Conservation (phyloP, 2,888 invertebrate genomes). For the Silvanus unidentatus region DNA sequence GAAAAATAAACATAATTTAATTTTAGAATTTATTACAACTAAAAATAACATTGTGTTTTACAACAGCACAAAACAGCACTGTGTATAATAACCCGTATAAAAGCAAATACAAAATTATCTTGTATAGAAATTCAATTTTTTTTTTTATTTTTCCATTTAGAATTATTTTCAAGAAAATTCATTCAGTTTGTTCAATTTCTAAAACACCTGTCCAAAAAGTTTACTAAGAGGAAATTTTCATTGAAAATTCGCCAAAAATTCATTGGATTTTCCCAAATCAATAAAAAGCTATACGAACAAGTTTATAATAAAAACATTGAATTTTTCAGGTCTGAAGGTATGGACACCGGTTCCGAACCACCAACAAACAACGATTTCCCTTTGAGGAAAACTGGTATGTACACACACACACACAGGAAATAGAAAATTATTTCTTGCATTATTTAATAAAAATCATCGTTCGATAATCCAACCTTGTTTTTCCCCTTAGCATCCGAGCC, state of each 20-base stretch:
- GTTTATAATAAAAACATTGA: not conserved
- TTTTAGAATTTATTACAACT: constrained; percentile 4
- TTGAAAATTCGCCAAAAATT: constrained; percentile 3
- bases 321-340: constrained; percentile 44
- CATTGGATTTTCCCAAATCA: too few relatives aligned
- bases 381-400: constrained; percentile 86
- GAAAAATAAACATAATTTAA: constrained; percentile 6
- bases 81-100: too few relatives aligned
- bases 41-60: constrained; percentile 2
- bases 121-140: not conserved
- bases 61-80: not conserved
- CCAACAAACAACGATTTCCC: constrained; percentile 69
- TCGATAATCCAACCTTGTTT: not conserved
- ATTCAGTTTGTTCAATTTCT: too few relatives aligned
- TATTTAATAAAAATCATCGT: not conserved
- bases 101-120: not conserved
- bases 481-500: constrained; percentile 88
- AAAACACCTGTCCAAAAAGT: too few relatives aligned
- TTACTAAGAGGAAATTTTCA: not conserved
- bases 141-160: too few relatives aligned
- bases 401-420: too few relatives aligned
- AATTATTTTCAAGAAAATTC: too few relatives aligned
- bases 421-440: not conserved
- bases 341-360: constrained; percentile 55
- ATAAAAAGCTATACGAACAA: too few relatives aligned